Percentiles rank a stretch among this genome's conserved stretches.
These are phyloP conservation scores for Tauraco hartlaubi DNA, from an alignment of 2,797 vertebrate genomes.

Conservation along the genomic window DNA sequence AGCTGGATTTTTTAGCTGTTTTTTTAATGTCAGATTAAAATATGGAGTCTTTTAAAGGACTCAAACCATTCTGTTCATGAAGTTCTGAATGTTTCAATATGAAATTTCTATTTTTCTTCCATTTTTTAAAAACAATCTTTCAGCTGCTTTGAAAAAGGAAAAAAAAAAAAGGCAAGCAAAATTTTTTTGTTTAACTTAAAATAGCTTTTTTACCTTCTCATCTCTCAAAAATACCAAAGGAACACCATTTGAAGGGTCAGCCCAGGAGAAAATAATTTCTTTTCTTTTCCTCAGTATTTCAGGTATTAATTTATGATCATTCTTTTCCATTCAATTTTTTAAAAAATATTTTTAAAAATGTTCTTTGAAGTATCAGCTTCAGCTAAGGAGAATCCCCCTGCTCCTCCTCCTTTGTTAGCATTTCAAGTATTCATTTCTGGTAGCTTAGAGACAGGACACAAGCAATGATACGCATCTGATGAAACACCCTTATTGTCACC, in stretches of 20 bases:
- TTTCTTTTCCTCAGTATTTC: not conserved
- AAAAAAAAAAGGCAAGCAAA: not conserved
- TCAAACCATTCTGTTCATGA: rapidly evolving
- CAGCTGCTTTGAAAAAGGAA: not conserved
- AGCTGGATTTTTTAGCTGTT: not conserved
- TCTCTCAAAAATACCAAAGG: not conserved
- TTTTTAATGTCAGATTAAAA: not conserved
- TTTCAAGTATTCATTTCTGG: not conserved
- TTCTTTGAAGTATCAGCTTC: not conserved
- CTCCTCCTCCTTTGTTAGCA: not conserved
- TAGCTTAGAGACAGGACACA: not conserved
- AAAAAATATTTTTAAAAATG: rapidly evolving
- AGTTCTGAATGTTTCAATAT: not conserved
- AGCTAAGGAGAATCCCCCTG: not conserved
- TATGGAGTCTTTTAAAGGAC: not conserved
- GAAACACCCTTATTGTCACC: not conserved
- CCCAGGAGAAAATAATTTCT: not conserved
- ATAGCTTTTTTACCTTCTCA: not conserved
- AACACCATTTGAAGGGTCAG: not conserved
- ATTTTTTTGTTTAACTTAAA: not conserved
- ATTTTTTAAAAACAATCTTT: not conserved
- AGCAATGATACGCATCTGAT: rapidly evolving
- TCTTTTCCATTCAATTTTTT: not conserved
- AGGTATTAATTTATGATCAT: not conserved
- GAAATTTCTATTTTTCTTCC: not conserved